Conservation (phyloP, 2,113 vertebrate genomes). For the Dromaius novaehollandiae region DNA sequence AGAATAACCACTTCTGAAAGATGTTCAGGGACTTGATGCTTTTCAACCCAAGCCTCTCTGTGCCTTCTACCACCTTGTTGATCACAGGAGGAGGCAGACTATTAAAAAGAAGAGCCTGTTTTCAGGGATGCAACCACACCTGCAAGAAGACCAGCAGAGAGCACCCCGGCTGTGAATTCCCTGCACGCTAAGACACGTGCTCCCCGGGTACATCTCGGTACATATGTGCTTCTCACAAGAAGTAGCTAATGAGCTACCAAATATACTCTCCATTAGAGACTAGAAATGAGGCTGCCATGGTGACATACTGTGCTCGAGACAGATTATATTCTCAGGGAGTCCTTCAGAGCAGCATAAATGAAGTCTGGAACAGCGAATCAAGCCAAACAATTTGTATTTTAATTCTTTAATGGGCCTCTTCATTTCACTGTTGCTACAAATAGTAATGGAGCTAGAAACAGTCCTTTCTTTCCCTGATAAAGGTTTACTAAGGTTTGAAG, state of each 20-base stretch:
- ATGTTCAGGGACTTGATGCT: background rate
- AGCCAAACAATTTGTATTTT: background rate
- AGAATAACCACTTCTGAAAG: background rate
- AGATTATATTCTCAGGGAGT: background rate
- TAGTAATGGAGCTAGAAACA: background rate
- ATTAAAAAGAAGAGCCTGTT: background rate
- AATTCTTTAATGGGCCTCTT: conserved; percentile 1
- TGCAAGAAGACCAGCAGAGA: background rate
- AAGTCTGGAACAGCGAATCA: background rate
- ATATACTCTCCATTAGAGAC: background rate
- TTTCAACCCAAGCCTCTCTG: background rate
- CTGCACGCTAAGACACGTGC: rapidly evolving
- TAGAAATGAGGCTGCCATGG: background rate
- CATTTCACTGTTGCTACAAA: background rate
- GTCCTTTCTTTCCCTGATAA: background rate
- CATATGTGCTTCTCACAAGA: background rate
- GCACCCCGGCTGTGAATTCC: background rate
- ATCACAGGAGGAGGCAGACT: background rate
- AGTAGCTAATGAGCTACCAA: background rate
- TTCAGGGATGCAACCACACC: background rate
- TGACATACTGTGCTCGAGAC: background rate
- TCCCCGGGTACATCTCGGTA: background rate
- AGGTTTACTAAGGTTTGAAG: background rate
- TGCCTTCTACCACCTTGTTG: background rate
- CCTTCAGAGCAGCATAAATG: background rate